Evolutionary conservation across 2,797 vertebrate species (phyloP), one percentile per base, ranked within the genome.

Genomic region (Falco naumanni): DNA sequence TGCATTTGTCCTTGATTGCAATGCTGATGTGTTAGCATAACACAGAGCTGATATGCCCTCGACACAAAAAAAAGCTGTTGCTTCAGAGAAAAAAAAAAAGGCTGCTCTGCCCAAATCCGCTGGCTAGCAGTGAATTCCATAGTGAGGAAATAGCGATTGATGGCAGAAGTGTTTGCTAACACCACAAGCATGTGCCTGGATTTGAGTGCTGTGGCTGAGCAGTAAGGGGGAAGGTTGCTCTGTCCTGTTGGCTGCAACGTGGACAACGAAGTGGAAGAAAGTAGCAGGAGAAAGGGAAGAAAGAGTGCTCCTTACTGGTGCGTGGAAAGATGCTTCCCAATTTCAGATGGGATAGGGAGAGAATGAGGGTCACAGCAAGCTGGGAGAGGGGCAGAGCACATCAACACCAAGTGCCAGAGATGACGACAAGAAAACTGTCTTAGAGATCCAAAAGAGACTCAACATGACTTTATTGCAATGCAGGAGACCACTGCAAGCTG

Each of bases 51-150:
- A 56, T 24, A 37, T 61, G 84, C 74, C 83, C 91, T 87, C 87
- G 90, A 95, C 80, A 88, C 34, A 54, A 76, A 88, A 41, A 41
- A 84, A 78, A 81, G 76, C 50, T 91, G 89, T 21, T 91, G 78
- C 87, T 91, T 84, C 50, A 33, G 1, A 19, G 51, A 75, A 91
- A 72, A 22, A 41, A 41, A 41, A 41, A 56, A 47, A 54, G 33
- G 65, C 60, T 80, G 51, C 66, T 80, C 20, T 90, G 84, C 54
- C 72, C 83, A 74, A 56, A 93, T 63, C 54, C 0, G 4, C 54
- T 78, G 76, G 43, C 59, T 43, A 21, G 47, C 63, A 93, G 13
- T 18, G 53, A 26, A 65, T 56, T 47, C 31, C 1, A 0, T 3
- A 48, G 63, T 1, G 34, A 84, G 33, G 43, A 39, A 29, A 85